Base-by-base conservation (phyloP, 2,888 invertebrate species). In the Campoletis raptor region DNA sequence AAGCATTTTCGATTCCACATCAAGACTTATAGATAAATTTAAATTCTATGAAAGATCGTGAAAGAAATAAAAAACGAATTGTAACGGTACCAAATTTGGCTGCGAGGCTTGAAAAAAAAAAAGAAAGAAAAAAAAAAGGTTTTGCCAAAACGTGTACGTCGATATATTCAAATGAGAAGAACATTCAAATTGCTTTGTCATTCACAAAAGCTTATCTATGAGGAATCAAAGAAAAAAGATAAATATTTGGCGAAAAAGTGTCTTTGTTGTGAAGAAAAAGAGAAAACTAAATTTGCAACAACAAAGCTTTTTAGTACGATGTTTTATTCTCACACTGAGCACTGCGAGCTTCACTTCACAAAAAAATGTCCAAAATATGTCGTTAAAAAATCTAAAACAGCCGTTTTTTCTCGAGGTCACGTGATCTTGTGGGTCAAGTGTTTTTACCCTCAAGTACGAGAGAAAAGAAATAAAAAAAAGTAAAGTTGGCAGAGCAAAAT, bases 401-500 rank as follows among this genome's bases (percentile, higher is more conserved):
- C 36, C n/a, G 40, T 40, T 67, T 37, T 67, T 66, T 37, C 37
- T 40, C 67, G 40, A 67, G 40, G 67, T 67, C 67, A 21, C 67
- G 67, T 67, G 67, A 67, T n/a, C 61, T 9, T 61, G 1, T 30
- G 30, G 61, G 42, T 48, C 24, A 70, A 70, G 45, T 70, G 70
- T 61, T 61, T 61, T 72, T 10, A 7, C 52, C n/a, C 72, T 30
- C 72, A 36, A 48, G 36, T 52, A 36, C 67, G 21, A 30, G 40
- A 37, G 48, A 72, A 72, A 52, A 48, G 9, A 12, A 24, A 30
- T 52, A 5, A 36, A 66, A 48, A 15, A 64, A 45, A 15, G 30
- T 24, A 57, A 48, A 72, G 64, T 73, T 67, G 48, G 52, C 66
- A 52, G 66, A 66, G n/a, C 57, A 37, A 42, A 73, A 74, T 81